A percentile compares a stretch with the other conserved stretches of the same genome.
Conservation (phyloP, 53 echinoderm and acorn worm genomes). For the Astropecten irregularis region DNA sequence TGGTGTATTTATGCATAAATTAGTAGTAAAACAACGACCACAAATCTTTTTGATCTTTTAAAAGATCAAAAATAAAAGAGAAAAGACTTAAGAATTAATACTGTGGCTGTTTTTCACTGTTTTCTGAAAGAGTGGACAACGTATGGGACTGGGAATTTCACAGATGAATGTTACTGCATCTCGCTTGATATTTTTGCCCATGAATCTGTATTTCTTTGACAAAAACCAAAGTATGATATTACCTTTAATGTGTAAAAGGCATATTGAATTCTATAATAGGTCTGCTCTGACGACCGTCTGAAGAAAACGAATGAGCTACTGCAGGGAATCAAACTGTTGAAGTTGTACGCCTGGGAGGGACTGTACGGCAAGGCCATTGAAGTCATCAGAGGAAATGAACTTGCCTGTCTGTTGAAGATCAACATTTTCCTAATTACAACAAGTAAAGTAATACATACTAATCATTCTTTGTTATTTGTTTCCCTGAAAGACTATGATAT, state of each 20-base stretch:
- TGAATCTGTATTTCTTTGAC: too few species aligned
- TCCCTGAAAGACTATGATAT: neutral
- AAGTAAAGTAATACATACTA: conserved; percentile 34
- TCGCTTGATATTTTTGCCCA: too few species aligned
- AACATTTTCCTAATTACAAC: conserved; percentile 53
- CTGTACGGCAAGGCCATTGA: conserved; percentile 53
- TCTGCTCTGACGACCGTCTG: conserved; percentile 63
- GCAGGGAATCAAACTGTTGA: conserved; percentile 72
- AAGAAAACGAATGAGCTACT: conserved; percentile 72
- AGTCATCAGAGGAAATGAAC: conserved; percentile 46
- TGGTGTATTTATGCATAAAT: too few species aligned
- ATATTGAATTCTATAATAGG: neutral
- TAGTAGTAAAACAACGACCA: too few species aligned
- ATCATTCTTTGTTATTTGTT: neutral
- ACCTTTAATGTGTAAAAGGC: neutral
- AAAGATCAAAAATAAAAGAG: too few species aligned
- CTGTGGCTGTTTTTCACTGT: too few species aligned
- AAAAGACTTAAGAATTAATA: too few species aligned
- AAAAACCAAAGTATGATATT: too few species aligned
- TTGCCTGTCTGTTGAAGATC: conserved; percentile 45
- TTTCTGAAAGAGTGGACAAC: too few species aligned
- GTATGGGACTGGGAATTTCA: too few species aligned
- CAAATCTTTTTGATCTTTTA: too few species aligned
- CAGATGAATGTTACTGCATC: too few species aligned
- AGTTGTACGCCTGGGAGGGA: conserved; percentile 75